Evolutionary conservation across 2,797 vertebrate genomes (phyloP), one percentile per base, ranked within the genome.

Genomic region (Channallabes apus): DNA sequence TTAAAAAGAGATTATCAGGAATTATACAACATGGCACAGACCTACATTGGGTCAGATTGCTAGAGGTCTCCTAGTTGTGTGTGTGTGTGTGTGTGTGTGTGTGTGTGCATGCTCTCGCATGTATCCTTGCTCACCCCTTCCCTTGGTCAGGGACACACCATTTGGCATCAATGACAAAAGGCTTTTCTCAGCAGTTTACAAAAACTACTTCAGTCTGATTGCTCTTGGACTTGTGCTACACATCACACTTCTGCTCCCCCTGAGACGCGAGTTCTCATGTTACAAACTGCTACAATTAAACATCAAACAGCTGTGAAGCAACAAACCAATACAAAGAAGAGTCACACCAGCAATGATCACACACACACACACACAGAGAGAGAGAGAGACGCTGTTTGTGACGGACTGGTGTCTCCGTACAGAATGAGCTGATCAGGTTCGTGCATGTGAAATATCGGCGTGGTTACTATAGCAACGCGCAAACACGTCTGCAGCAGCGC

Each of bases 21-120:
- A n/a, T 67, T 41, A 82, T n/a, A 59, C 61, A 86, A 83, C 51
- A 77, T 14, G 18, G 20, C n/a, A 58, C 72, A 29, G 9, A 75
- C 51, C 58, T 32, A 24, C 41, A 1, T 38, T 51, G 0, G 72
- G n/a, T 32, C 24, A 24, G 72, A 75, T 8, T 27, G 88, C n/a
- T 90, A 91, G 91, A 93, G 93, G 92, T 94, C 93, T 91, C 90
- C 80, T 62, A 90, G 91, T 85, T 91, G 86, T 73, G 85, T 89
- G 84, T 89, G 61, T 89, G 84, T 89, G 61, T 89, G 84, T 89
- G 61, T 91, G 86, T 73, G 85, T 91, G 86, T 73, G 85, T 91
- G 86, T 73, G 85, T 89, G 84, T 89, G 61, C 32, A 89, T 87
- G 81, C 67, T 46, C 15, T 3, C 4, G 75, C 7, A 20, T 35